These are phyloP conservation scores for Xenus cinereus DNA, from an alignment of 2,113 vertebrate species.

Conservation along the genomic window DNA sequence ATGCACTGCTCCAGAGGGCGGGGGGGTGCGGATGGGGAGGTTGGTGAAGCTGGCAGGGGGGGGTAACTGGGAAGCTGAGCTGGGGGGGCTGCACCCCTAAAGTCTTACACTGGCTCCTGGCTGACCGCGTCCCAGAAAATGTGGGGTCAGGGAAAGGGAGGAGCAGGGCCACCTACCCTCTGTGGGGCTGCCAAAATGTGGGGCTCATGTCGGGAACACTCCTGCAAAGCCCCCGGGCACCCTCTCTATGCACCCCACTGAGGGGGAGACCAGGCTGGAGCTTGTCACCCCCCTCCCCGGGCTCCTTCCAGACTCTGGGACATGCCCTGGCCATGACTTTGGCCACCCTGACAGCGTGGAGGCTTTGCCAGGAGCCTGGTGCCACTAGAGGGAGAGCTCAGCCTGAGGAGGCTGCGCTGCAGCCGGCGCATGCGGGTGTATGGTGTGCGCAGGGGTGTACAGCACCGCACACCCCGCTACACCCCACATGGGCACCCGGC, in stretches of 20 bases:
- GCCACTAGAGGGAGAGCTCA: constrained; percentile 65
- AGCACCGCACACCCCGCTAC: background rate
- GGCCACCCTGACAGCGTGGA: fast-evolving
- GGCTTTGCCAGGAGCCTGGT: background rate
- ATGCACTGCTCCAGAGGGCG: fast-evolving
- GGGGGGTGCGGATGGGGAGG: background rate
- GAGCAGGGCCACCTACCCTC: background rate
- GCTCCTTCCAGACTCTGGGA: background rate
- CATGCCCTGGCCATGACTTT: background rate
- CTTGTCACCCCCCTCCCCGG: fast-evolving
- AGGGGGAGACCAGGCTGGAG: background rate
- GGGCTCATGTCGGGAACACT: background rate
- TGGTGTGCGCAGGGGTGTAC: background rate
- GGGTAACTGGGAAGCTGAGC: background rate
- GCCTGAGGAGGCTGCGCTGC: background rate
- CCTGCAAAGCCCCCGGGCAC: background rate
- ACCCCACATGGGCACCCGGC: background rate
- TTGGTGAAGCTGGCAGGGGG: fast-evolving
- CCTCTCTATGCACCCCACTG: fast-evolving
- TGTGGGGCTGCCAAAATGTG: background rate
- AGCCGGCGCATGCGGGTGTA: background rate
- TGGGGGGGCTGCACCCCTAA: background rate
- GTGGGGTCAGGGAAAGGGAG: background rate
- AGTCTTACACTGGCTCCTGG: background rate
- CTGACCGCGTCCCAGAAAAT: fast-evolving